Evolutionary conservation across 2,113 vertebrate genomes (phyloP).

Genomic region (Procavia capensis): DNA sequence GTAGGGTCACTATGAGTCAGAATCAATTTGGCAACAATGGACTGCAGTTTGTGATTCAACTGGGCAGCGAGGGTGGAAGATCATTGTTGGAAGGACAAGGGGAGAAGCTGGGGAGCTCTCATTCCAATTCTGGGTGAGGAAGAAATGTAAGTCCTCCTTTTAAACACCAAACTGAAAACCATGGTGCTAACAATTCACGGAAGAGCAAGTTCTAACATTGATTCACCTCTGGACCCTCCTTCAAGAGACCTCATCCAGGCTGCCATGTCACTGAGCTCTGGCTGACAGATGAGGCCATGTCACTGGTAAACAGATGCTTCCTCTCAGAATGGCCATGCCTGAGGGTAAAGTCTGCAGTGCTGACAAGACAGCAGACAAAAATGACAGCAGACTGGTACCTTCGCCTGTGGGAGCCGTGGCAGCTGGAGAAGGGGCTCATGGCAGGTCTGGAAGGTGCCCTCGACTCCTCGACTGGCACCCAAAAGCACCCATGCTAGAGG

Average conservation of each 20-base stretch:
- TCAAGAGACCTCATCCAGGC: background rate
- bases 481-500: background rate
- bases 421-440: background rate
- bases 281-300: background rate
- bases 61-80: background rate
- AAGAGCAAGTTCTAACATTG: background rate
- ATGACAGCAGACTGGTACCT: rapidly evolving
- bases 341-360: rapidly evolving
- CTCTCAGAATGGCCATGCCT: background rate
- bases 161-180: background rate
- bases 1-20: too few species aligned
- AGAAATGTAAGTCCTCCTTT: background rate
- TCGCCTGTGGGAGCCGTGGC: rapidly evolving
- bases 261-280: background rate
- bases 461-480: background rate
- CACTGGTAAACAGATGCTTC: too few species aligned
- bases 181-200: background rate
- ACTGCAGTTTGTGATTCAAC: rapidly evolving
- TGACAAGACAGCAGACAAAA: background rate
- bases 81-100: background rate
- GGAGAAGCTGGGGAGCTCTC: background rate
- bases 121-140: background rate
- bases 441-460: rapidly evolving
- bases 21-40: too few species aligned
- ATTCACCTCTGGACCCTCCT: background rate